A percentile compares a stretch with the other conserved stretches of the same genome.
These are phyloP conservation scores for Propithecus coquereli DNA, from an alignment of 2,113 vertebrate genomes.

Conservation along the genomic window DNA sequence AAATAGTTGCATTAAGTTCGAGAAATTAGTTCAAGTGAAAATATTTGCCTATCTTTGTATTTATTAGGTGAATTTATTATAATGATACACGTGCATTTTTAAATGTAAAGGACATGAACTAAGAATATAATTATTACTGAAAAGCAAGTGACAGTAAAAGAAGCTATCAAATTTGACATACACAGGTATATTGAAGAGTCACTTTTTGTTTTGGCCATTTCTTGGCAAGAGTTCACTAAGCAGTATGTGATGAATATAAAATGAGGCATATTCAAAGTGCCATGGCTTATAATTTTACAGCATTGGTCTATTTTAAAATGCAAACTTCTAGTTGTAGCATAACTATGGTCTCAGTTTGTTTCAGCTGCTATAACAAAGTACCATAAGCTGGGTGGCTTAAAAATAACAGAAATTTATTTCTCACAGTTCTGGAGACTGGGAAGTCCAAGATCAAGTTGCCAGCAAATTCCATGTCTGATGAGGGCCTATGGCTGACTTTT, in stretches of 20 bases:
- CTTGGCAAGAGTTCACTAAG: background rate
- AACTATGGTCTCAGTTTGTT: background rate
- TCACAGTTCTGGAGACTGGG: background rate
- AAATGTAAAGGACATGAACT: background rate
- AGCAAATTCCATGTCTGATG: background rate
- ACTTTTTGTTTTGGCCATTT: background rate
- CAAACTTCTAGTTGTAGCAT: background rate
- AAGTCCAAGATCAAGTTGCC: background rate
- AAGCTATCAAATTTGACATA: background rate
- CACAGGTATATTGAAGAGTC: background rate
- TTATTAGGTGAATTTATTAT: background rate
- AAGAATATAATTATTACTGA: background rate
- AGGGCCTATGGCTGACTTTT: background rate
- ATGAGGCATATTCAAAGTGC: background rate
- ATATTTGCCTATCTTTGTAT: background rate
- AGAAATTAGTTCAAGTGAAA: background rate
- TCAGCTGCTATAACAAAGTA: background rate
- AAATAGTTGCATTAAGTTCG: background rate
- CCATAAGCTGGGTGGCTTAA: too few relatives aligned
- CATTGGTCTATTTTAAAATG: background rate
- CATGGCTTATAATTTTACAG: background rate
- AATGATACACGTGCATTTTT: background rate
- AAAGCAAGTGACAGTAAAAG: background rate
- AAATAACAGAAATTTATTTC: background rate
- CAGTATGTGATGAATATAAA: background rate